Conservation (phyloP, 1,140 invertebrate genomes). For the Pachypsylla venusta region DNA sequence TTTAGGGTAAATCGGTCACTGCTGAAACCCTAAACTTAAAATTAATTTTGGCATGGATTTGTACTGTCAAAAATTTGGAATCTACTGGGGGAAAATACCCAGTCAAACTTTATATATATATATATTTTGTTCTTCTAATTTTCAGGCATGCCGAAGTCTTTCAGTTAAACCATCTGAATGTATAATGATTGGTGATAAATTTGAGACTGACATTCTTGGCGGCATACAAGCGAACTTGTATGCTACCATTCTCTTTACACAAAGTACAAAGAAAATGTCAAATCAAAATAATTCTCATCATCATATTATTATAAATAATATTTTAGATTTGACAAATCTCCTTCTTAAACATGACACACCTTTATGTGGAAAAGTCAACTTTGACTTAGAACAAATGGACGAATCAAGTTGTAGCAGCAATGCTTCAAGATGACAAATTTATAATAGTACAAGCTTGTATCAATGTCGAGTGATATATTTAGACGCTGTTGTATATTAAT, state of each 20-base stretch:
- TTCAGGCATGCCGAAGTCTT: conserved; percentile 53
- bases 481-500: too few relatives aligned
- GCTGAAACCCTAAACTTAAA: too few relatives aligned
- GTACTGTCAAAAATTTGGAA: too few relatives aligned
- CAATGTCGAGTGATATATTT: conserved; percentile 30
- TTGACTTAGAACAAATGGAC: conserved; percentile 28
- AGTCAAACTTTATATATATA: too few relatives aligned
- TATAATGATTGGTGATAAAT: conserved; percentile 72
- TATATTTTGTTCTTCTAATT: too few relatives aligned
- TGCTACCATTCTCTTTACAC: conserved; percentile 61
- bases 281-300: background rate
- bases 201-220: conserved; percentile 71
- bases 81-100: too few relatives aligned
- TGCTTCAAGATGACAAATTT: conserved; percentile 31
- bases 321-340: conserved; percentile 18
- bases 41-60: too few relatives aligned
- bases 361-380: too few relatives aligned
- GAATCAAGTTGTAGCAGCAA: conserved; percentile 19
- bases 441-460: conserved; percentile 32
- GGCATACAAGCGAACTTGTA: conserved; percentile 55
- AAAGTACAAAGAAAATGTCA: conserved; percentile 13
- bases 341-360: conserved; percentile 2
- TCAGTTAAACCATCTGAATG: conserved; percentile 52
- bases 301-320: conserved; percentile 19
- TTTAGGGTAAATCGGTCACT: too few relatives aligned